Conservation (phyloP, 1,140 invertebrate species). For the Neomicropteryx cornuta region DNA sequence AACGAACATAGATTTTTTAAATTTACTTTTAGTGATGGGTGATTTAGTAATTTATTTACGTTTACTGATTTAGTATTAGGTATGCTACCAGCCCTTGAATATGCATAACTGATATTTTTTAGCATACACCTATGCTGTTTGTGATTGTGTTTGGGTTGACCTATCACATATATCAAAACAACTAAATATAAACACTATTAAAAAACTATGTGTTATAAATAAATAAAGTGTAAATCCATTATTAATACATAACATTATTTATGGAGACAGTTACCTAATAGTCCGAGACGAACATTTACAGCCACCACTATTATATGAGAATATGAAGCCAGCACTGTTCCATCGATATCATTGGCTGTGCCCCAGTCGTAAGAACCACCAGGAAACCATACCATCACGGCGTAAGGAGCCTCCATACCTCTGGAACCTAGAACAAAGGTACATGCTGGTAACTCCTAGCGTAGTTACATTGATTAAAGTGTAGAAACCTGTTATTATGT, state of each 20-base stretch:
- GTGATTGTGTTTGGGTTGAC: too few species aligned
- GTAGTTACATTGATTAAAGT: neutral
- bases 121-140: too few species aligned
- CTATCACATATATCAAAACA: too few species aligned
- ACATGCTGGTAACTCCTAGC: constrained; percentile 5
- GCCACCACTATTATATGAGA: constrained; percentile 84
- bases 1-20: too few species aligned
- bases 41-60: too few species aligned
- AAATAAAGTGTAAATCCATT: constrained; percentile 3
- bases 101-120: too few species aligned
- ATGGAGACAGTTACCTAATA: constrained; percentile 55
- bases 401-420: constrained; percentile 65
- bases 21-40: too few species aligned
- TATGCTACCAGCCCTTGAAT: too few species aligned
- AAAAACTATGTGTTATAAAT: neutral
- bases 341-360: constrained; percentile 76
- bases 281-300: constrained; percentile 79
- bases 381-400: constrained; percentile 66
- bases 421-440: constrained; percentile 49
- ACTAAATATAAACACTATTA: too few species aligned
- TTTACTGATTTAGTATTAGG: too few species aligned
- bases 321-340: constrained; percentile 74
- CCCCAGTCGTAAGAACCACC: constrained; percentile 80
- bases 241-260: neutral
- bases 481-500: neutral